Evolutionary conservation across 2,888 invertebrate genomes (phyloP), one percentile per base, ranked within the genome.

Genomic region (Drosophila mimetica): DNA sequence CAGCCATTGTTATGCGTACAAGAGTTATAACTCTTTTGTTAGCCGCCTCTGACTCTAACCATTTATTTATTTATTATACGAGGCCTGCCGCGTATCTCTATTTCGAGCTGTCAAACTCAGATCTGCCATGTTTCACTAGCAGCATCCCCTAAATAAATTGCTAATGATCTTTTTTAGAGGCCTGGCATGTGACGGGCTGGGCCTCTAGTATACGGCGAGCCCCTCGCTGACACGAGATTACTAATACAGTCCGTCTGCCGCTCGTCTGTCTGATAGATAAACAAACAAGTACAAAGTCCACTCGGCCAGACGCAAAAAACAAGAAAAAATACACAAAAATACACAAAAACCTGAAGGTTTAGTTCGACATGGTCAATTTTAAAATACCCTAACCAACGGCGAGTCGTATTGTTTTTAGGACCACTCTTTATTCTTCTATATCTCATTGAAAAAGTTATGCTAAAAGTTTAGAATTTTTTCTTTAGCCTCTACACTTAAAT

Each of bases 11-110:
- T 76, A 60, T 66, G 47, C 16, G 9, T 44, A 44, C 28, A n/a
- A 53, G 54, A 55, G 54, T 53, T 55, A 51, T 74, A 81, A 85
- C 87, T 87, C 86, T 87, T 82, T 87, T 82, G 86, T 85, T 76
- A 54, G 37, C 59, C 64, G 61, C 59, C 58, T 74, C 85, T 86
- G 79, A 82, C 79, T 87, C 72, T 63, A 47, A 47, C 67, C 81
- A 84, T 81, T 86, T 86, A 69, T 77, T 86, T 65, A 84, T 81
- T 86, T 86, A 71, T 77, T 86, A n/a, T n/a, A n/a, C n/a, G n/a
- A 63, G 48, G 63, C 32, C 6, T 0, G 5, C 14, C 8, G n/a
- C 8, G 13, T n/a, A 25, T n/a, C 25, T 42, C 53, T 48, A 41
- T 54, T 57, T 42, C 50, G 67, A 67, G 51, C 58, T 74, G 79